Conservation (phyloP, 2,888 invertebrate species). For the Agriopis marginaria region DNA sequence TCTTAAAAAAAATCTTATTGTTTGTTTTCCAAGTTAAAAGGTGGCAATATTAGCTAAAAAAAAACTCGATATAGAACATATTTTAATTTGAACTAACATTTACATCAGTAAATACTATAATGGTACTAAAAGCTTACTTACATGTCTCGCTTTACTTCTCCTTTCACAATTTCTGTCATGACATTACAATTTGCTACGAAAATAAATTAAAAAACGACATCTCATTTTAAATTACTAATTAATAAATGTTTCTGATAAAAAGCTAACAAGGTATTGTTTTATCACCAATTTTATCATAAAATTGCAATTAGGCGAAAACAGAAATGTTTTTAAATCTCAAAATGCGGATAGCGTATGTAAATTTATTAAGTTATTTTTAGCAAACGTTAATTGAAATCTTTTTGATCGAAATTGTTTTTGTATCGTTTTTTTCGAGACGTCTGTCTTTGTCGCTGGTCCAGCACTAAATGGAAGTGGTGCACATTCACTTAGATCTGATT, state of each 20-base stretch:
- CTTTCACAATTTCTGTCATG: background rate
- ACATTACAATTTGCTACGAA: background rate
- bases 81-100: too few species aligned
- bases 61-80: too few species aligned
- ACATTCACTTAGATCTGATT: slow-evolving; percentile 43
- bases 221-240: too few species aligned
- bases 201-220: background rate
- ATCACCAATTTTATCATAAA: too few species aligned
- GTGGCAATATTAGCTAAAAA: too few species aligned
- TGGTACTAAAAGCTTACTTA: slow-evolving; percentile 1
- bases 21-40: too few species aligned
- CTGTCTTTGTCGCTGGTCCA: slow-evolving; percentile 10
- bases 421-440: slow-evolving; percentile 2
- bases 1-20: too few species aligned
- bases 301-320: too few species aligned
- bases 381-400: background rate
- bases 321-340: background rate
- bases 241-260: too few species aligned
- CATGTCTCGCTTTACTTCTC: background rate
- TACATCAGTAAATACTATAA: too few species aligned
- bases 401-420: background rate
- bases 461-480: slow-evolving; percentile 14
- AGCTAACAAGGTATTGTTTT: too few species aligned
- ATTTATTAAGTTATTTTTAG: background rate
- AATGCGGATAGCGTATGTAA: background rate